Conservation (phyloP, 2,888 invertebrate genomes). For the Leistus spinibarbis region DNA sequence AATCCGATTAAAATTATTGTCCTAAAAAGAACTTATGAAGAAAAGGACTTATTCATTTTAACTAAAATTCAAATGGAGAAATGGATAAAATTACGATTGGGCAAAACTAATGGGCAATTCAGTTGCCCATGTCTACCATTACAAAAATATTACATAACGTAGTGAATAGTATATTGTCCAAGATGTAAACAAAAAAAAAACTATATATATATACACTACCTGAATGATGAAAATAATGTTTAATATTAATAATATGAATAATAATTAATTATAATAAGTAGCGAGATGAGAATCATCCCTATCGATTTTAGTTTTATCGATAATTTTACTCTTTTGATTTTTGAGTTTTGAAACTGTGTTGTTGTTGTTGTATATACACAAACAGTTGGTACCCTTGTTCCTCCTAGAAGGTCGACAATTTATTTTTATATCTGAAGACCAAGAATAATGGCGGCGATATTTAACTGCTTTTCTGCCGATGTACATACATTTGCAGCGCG, state of each 20-base stretch:
- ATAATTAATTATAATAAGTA: background rate
- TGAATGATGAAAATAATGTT: slow-evolving; percentile 26
- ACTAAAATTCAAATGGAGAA: no score
- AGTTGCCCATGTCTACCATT: slow-evolving; percentile 13
- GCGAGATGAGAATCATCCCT: slow-evolving; percentile 6
- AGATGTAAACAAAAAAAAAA: slow-evolving; percentile 27
- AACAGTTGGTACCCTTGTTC: slow-evolving; percentile 30
- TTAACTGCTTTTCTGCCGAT: slow-evolving; percentile 57
- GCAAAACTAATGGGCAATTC: background rate
- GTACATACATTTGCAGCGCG: slow-evolving; percentile 58
- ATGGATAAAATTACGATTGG: background rate
- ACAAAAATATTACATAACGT: slow-evolving; percentile 24
- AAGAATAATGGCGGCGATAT: slow-evolving; percentile 51
- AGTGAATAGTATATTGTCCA: slow-evolving; percentile 36
- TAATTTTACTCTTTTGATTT: background rate
- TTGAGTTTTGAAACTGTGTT: background rate
- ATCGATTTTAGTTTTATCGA: background rate
- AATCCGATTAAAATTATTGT: no score
- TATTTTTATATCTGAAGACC: slow-evolving; percentile 59
- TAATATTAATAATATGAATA: slow-evolving; percentile 17
- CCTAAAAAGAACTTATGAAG: no score
- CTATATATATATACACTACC: slow-evolving; percentile 37
- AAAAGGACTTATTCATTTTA: no score
- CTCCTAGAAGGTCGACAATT: slow-evolving; percentile 41
- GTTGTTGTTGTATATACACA: background rate